A percentile compares a stretch with the other conserved stretches of the same genome.
phyloP scores from a whole-genome alignment of 2,113 vertebrate species.

The Notiomystis cincta region DNA sequence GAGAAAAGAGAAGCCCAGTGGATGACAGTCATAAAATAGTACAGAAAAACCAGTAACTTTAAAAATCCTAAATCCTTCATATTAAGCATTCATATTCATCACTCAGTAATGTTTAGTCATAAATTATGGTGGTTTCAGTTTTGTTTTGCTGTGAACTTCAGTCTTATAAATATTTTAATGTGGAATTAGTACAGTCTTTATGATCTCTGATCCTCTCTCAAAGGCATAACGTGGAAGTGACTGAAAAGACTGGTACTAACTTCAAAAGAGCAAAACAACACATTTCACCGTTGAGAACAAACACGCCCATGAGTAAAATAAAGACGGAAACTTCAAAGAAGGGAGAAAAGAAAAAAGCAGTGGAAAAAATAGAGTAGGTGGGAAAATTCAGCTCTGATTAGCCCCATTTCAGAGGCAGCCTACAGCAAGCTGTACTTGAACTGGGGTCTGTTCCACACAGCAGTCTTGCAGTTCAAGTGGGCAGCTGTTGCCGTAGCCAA shows the following conservation, averaged over 20 bases:
- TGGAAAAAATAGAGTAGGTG: not conserved
- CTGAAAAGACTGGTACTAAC: not conserved
- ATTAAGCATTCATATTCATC: not conserved
- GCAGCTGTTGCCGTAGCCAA: too few relatives aligned
- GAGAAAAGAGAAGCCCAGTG: not conserved
- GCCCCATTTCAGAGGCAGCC: not conserved
- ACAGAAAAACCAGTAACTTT: not conserved
- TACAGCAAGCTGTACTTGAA: not conserved
- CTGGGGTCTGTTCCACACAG: accelerated
- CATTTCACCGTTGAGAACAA: not conserved
- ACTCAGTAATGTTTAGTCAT: not conserved
- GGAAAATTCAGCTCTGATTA: not conserved
- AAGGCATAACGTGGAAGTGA: not conserved
- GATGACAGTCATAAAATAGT: not conserved
- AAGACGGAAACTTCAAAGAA: not conserved
- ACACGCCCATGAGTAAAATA: not conserved
- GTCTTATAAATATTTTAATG: not conserved
- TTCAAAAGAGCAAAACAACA: not conserved
- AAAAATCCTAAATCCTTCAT: not conserved
- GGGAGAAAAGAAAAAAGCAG: not conserved
- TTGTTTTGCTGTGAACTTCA: not conserved
- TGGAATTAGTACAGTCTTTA: not conserved
- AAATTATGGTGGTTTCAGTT: not conserved
- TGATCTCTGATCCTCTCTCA: not conserved
- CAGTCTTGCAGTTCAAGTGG: not conserved